Percentiles rank a stretch among this genome's conserved stretches.
Conservation (phyloP, 2,113 vertebrate species). For the Thamnaconus septentrionalis region DNA sequence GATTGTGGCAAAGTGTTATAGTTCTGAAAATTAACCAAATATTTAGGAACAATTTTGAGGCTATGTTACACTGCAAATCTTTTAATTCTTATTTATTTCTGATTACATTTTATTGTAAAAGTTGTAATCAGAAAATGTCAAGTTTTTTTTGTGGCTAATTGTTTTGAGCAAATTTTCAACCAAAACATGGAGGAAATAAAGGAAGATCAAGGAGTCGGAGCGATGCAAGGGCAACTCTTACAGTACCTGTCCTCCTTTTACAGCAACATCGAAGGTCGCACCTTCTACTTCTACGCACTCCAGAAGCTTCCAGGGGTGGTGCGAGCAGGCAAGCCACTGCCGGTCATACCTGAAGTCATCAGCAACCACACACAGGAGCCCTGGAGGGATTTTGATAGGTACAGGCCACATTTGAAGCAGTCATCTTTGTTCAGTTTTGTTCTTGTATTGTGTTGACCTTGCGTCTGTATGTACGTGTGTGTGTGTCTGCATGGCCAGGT, state of each 20-base stretch:
- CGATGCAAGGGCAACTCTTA: too few relatives aligned
- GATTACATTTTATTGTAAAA: too few relatives aligned
- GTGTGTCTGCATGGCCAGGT: conserved; percentile 57
- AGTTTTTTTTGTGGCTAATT: too few relatives aligned
- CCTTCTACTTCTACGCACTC: conserved; percentile 84
- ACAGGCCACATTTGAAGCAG: neutral
- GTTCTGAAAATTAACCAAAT: too few relatives aligned
- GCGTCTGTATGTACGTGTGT: neutral
- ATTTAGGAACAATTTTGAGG: too few relatives aligned
- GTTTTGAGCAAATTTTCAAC: too few relatives aligned
- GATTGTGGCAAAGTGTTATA: too few relatives aligned
- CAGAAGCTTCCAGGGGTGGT: conserved; percentile 76
- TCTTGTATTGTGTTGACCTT: neutral
- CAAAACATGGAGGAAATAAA: neutral
- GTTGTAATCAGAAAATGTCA: too few relatives aligned
- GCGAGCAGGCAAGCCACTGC: conserved; percentile 65
- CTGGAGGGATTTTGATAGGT: conserved; percentile 81
- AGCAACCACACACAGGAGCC: conserved; percentile 7
- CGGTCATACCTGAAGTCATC: rapidly evolving
- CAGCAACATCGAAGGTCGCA: conserved; percentile 80
- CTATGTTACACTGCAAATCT: too few relatives aligned
- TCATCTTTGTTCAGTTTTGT: neutral
- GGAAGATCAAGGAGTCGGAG: neutral
- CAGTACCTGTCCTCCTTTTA: neutral
- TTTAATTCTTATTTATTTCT: too few relatives aligned